Conservation (phyloP, 2,113 vertebrate genomes). For the Guaruba guarouba region DNA sequence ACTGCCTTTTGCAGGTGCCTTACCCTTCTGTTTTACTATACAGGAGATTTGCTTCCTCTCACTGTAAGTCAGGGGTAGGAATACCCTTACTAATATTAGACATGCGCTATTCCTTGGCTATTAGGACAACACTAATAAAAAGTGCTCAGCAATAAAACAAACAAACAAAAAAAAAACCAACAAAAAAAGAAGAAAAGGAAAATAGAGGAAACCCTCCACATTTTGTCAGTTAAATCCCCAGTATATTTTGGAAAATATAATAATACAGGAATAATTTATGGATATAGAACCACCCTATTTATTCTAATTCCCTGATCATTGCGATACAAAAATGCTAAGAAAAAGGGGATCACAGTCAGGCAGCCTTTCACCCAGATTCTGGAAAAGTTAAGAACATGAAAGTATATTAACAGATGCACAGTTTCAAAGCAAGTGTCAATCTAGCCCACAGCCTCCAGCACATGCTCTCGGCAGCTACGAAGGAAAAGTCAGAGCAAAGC, state of each 20-base stretch:
- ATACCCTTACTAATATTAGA: not conserved
- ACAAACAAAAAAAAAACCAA: not conserved
- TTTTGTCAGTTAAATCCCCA: not conserved
- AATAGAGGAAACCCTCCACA: rapidly evolving
- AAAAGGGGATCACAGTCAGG: not conserved
- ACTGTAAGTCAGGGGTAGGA: not conserved
- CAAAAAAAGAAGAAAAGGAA: not conserved
- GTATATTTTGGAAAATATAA: not conserved
- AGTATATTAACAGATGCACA: not conserved
- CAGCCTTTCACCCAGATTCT: not conserved
- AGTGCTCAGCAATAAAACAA: not conserved
- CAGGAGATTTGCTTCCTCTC: not conserved
- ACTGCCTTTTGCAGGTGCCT: not conserved
- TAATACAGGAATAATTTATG: not conserved
- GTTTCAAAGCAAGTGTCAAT: not conserved
- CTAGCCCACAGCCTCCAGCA: not conserved
- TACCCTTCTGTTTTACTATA: not conserved
- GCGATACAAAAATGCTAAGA: not conserved
- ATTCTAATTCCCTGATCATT: not conserved
- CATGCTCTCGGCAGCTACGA: not conserved
- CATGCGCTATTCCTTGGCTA: not conserved
- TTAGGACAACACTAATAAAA: not conserved
- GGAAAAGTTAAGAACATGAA: not conserved
- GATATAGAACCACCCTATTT: not conserved
- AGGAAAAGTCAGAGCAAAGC: not conserved